phyloP scores from a whole-genome alignment of 1,140 invertebrate species.

The Frieseomelitta varia region DNA sequence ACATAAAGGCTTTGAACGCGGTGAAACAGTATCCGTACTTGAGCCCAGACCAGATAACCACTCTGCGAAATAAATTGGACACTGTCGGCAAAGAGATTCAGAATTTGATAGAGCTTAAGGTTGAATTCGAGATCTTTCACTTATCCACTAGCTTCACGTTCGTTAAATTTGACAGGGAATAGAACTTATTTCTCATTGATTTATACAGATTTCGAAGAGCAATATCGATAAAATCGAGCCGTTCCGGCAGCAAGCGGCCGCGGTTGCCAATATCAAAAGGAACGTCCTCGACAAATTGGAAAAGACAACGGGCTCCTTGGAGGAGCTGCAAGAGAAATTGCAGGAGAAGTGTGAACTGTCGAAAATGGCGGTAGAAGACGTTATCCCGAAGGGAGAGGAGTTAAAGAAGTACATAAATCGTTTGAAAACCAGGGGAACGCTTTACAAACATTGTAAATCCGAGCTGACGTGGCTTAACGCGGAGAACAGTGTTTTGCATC shows the following conservation, averaged over 20 bases:
- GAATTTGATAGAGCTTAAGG: conserved; percentile 73
- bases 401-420: conserved; percentile 92
- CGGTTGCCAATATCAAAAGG: conserved; percentile 90
- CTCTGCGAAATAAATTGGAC: conserved; percentile 80
- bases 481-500: conserved; percentile 85
- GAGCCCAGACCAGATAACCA: conserved; percentile 86
- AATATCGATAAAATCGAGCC: conserved; percentile 90
- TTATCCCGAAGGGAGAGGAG: conserved; percentile 90
- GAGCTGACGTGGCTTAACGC: conserved; percentile 88
- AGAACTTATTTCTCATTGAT: no score
- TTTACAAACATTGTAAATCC: conserved; percentile 90
- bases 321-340: conserved; percentile 83
- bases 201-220: conserved; percentile 71
- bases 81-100: conserved; percentile 72
- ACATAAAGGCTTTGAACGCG: conserved; percentile 86
- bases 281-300: conserved; percentile 87
- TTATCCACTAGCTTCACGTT: background rate
- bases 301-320: conserved; percentile 84
- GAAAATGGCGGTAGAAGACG: conserved; percentile 82
- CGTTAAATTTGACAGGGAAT: background rate
- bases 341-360: conserved; percentile 82
- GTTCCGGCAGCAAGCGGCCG: conserved; percentile 92
- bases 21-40: conserved; percentile 87
- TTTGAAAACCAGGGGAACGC: conserved; percentile 88
- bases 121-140: conserved; percentile 31